Evolutionary conservation across 2,797 vertebrate genomes (phyloP).

Genomic region (Naso thynnoides): DNA sequence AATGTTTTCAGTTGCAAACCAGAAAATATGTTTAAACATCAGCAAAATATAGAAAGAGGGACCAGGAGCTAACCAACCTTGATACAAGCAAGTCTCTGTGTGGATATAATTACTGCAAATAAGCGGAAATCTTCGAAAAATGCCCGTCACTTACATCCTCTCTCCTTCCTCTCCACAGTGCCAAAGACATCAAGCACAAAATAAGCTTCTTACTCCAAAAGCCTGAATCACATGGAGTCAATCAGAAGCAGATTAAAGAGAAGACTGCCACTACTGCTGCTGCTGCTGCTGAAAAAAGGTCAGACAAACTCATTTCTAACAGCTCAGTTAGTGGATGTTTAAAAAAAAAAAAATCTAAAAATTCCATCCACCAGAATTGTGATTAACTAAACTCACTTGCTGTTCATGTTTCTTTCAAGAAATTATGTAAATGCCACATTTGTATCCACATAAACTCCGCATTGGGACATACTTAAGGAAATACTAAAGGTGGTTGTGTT

Average conservation of each 20-base stretch:
- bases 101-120: constrained; percentile 15
- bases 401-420: not conserved
- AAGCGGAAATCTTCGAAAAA: not conserved
- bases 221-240: constrained; percentile 83
- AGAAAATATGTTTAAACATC: not conserved
- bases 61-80: not conserved
- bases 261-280: constrained; percentile 73
- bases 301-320: constrained; percentile 41
- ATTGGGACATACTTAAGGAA: not conserved
- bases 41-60: not conserved
- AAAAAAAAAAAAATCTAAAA: too few species aligned
- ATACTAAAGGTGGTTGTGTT: too few species aligned
- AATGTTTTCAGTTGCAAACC: not conserved
- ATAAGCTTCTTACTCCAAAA: constrained; percentile 93
- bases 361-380: not conserved
- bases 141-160: not conserved
- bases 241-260: constrained; percentile 82
- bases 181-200: constrained; percentile 96
- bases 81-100: not conserved
- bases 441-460: not conserved
- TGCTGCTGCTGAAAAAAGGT: constrained; percentile 85
- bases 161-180: constrained; percentile 76
- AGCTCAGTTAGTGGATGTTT: not conserved
- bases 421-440: not conserved
- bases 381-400: not conserved